These are phyloP conservation scores for Physella acuta DNA, from an alignment of 1,140 invertebrate genomes.

Conservation along the genomic window DNA sequence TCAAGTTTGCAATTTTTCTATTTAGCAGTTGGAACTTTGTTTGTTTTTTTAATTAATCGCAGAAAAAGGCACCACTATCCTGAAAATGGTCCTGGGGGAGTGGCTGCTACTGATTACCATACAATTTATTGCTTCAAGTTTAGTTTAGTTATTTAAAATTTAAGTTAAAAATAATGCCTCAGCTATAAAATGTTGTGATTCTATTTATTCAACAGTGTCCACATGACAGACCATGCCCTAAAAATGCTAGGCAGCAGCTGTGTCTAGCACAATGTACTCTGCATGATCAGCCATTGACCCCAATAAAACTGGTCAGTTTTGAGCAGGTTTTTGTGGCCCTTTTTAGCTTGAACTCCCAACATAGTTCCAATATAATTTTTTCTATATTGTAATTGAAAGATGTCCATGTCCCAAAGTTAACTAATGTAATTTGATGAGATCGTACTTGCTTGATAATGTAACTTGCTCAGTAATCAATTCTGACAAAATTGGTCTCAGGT, in stretches of 20 bases:
- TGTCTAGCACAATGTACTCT: slow-evolving; percentile 11
- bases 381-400: not conserved
- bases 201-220: slow-evolving; percentile 12
- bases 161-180: not conserved
- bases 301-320: not conserved
- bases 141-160: not conserved
- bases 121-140: not conserved
- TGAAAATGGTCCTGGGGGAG: not conserved
- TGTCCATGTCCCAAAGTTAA: not conserved
- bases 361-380: not conserved
- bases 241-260: not conserved
- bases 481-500: not conserved
- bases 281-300: not conserved
- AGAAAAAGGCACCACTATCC: not conserved
- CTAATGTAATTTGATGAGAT: not conserved
- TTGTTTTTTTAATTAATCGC: not conserved
- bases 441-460: not conserved
- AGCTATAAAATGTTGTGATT: not conserved
- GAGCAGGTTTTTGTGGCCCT: not conserved
- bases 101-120: not conserved
- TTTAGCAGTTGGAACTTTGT: not conserved
- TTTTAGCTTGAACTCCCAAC: not conserved
- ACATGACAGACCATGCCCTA: slow-evolving; percentile 19
- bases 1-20: not conserved
- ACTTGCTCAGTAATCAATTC: too few relatives aligned